Evolutionary conservation across 2,113 vertebrate genomes (phyloP).

Genomic region (Zosterops borbonicus): DNA sequence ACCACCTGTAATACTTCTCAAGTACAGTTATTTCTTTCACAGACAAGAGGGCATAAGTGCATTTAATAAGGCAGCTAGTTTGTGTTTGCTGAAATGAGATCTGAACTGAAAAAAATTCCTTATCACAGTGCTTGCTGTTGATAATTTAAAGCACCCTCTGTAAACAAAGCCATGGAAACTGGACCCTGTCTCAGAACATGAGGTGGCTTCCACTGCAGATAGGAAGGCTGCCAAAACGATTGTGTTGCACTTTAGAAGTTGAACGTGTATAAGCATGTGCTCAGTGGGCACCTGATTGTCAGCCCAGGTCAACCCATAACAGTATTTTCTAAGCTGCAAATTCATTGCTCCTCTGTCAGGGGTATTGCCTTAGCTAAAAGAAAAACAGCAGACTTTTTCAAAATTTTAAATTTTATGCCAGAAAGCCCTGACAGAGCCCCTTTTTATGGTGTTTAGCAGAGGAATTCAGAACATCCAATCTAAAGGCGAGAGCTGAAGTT

Average conservation of each 20-base stretch:
- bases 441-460: not conserved
- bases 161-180: not conserved
- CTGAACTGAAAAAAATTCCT: not conserved
- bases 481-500: not conserved
- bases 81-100: not conserved
- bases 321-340: not conserved
- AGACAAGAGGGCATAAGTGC: not conserved
- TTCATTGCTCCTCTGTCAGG: not conserved
- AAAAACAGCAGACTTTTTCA: not conserved
- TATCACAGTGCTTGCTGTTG: not conserved
- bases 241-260: not conserved
- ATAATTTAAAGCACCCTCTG: not conserved
- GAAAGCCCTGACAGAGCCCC: not conserved
- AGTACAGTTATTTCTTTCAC: not conserved
- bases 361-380: not conserved
- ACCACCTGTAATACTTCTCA: not conserved
- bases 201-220: not conserved
- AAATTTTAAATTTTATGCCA: not conserved
- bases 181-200: not conserved
- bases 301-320: not conserved
- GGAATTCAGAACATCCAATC: not conserved
- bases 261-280: rapidly evolving
- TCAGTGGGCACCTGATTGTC: not conserved
- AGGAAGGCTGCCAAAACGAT: not conserved
- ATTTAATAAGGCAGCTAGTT: not conserved